phyloP scores from a whole-genome alignment of 1,140 invertebrate species.

The Mylabris phalerata region DNA sequence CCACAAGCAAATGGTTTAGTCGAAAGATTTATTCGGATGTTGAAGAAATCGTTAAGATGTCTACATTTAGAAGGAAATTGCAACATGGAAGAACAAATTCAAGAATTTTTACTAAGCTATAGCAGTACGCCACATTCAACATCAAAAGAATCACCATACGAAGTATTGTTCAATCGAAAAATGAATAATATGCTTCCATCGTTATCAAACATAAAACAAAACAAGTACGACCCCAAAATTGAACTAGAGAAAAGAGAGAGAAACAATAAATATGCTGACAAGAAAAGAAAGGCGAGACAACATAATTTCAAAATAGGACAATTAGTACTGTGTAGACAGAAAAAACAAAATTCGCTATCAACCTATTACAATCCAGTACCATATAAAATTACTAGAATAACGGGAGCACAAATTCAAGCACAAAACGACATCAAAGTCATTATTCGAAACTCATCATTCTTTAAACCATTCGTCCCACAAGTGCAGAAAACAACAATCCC shows the following conservation, averaged over 20 bases:
- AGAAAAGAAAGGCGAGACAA: background rate
- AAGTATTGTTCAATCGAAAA: background rate
- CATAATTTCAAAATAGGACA: background rate
- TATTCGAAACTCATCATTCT: background rate
- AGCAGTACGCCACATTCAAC: background rate
- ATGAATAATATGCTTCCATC: background rate
- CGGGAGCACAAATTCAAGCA: background rate
- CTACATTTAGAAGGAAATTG: background rate
- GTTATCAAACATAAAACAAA: background rate
- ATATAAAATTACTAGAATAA: background rate
- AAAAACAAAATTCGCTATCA: background rate
- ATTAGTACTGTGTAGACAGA: background rate
- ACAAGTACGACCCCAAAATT: background rate
- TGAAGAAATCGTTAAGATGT: conserved; percentile 4
- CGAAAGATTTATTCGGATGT: conserved; percentile 8
- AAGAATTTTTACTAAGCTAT: background rate
- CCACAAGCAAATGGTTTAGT: conserved; percentile 12
- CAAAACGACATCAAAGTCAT: background rate
- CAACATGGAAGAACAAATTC: background rate
- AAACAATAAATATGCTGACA: background rate
- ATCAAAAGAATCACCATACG: background rate
- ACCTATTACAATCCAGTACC: background rate
- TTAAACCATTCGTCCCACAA: background rate
- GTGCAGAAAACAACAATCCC: too few species aligned
- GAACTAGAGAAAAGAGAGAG: background rate